These are phyloP conservation scores for Anabas testudineus DNA, from an alignment of 2,797 vertebrate genomes.

Conservation along the genomic window DNA sequence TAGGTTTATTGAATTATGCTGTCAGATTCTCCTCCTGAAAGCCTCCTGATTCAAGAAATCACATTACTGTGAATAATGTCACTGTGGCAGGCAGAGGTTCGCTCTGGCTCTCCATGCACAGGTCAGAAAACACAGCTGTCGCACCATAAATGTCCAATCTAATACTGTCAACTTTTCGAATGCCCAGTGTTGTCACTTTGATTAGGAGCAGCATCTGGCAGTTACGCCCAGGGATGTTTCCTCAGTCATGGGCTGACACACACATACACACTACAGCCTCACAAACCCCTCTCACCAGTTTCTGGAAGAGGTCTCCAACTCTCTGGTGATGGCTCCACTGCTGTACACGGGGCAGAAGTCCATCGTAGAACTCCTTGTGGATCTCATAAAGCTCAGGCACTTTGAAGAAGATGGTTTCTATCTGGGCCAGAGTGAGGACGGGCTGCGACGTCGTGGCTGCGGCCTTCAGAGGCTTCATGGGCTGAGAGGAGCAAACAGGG, in stretches of 20 bases:
- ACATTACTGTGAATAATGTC: slow-evolving; percentile 30
- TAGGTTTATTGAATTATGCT: slow-evolving; percentile 33
- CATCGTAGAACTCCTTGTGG: slow-evolving; percentile 97
- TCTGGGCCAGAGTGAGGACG: slow-evolving; percentile 93
- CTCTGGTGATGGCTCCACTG: slow-evolving; percentile 97
- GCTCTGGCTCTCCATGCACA: slow-evolving; percentile 4
- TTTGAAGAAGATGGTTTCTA: slow-evolving; percentile 99
- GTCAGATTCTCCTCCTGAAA: slow-evolving; percentile 27
- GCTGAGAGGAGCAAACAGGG: slow-evolving; percentile 78
- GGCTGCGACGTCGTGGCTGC: slow-evolving; percentile 98
- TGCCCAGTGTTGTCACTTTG: slow-evolving; percentile 43
- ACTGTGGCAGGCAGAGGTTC: not conserved
- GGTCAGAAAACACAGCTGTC: slow-evolving; percentile 10
- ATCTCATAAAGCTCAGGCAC: slow-evolving; percentile 98
- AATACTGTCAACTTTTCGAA: slow-evolving; percentile 20
- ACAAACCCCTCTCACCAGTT: slow-evolving; percentile 87
- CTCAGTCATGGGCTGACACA: slow-evolving; percentile 16
- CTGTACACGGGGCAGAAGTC: slow-evolving; percentile 93
- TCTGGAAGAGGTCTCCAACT: slow-evolving; percentile 98
- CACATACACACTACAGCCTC: slow-evolving; percentile 13
- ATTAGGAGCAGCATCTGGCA: slow-evolving; percentile 33
- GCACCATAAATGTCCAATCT: slow-evolving; percentile 19
- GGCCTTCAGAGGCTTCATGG: slow-evolving; percentile 97
- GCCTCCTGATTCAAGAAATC: slow-evolving; percentile 12
- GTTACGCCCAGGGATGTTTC: slow-evolving; percentile 13